Conservation (phyloP, 2,113 vertebrate genomes). For the Myrmecobius fasciatus region DNA sequence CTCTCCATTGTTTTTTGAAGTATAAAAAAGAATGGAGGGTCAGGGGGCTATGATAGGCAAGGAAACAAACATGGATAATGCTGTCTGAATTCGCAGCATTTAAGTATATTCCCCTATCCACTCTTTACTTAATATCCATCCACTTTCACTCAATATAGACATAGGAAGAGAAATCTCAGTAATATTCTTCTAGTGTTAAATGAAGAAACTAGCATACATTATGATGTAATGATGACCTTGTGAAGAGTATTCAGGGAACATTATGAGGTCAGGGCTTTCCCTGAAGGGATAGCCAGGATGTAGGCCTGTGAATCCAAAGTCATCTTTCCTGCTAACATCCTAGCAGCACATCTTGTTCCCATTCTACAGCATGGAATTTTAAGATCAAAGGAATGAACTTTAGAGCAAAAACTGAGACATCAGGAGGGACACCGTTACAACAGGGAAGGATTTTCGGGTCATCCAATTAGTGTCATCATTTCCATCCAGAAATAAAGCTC, state of each 20-base stretch:
- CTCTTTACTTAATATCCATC: neutral
- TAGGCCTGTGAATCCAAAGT: conserved; percentile 9
- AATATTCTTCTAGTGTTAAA: neutral
- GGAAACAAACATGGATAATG: neutral
- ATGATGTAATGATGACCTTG: conserved; percentile 42
- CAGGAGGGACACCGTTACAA: conserved; percentile 6
- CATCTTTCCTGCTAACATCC: conserved; percentile 31
- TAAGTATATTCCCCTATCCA: neutral
- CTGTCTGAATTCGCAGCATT: neutral
- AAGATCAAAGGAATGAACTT: conserved; percentile 53
- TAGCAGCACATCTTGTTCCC: neutral
- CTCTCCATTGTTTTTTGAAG: neutral
- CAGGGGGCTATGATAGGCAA: neutral
- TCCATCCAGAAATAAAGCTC: conserved; percentile 61
- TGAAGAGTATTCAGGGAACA: conserved; percentile 32
- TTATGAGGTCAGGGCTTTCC: conserved; percentile 75
- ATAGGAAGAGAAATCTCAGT: neutral
- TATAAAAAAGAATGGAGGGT: neutral
- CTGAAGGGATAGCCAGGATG: conserved; percentile 16
- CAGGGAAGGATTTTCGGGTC: conserved; percentile 20
- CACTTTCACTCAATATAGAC: neutral
- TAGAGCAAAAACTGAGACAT: neutral
- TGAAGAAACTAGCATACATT: conserved; percentile 44
- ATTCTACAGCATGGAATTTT: conserved; percentile 2
- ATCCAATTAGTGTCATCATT: conserved; percentile 5